Conservation (phyloP, 1,140 invertebrate species). For the Helicorthomorpha holstii region DNA sequence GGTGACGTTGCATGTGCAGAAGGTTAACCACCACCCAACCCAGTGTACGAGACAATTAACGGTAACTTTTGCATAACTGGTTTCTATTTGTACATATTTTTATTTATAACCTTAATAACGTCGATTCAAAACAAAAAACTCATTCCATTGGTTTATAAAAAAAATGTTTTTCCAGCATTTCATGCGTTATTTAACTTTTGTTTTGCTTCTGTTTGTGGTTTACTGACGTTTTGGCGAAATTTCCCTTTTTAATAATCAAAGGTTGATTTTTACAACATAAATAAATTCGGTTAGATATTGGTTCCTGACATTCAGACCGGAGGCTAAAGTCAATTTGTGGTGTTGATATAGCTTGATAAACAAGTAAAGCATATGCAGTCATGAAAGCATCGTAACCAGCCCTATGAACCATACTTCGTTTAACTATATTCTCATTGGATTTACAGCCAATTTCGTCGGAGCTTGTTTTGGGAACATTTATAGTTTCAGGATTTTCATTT, state of each 20-base stretch:
- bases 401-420: conserved; percentile 18
- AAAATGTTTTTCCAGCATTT: too few species aligned
- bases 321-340: too few species aligned
- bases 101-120: too few species aligned
- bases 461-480: not conserved
- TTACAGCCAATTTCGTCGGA: not conserved
- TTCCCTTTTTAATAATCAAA: conserved; percentile 21
- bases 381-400: conserved; percentile 33
- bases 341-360: conserved; percentile 15
- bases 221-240: conserved; percentile 22
- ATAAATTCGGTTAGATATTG: conserved; percentile 23
- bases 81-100: too few species aligned
- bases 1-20: too few species aligned
- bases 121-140: too few species aligned
- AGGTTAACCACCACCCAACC: too few species aligned
- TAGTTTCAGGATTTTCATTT: not conserved
- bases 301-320: too few species aligned
- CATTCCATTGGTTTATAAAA: too few species aligned
- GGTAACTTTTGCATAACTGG: too few species aligned
- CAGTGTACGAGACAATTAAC: too few species aligned
- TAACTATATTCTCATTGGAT: not conserved
- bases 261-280: conserved; percentile 26
- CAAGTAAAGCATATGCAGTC: conserved; percentile 28
- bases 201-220: conserved; percentile 20
- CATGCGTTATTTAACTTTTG: too few species aligned